A percentile compares a stretch with the other conserved stretches of the same genome.
phyloP scores from a whole-genome alignment of 2,888 invertebrate species.

The Trissonchulus sp. region DNA sequence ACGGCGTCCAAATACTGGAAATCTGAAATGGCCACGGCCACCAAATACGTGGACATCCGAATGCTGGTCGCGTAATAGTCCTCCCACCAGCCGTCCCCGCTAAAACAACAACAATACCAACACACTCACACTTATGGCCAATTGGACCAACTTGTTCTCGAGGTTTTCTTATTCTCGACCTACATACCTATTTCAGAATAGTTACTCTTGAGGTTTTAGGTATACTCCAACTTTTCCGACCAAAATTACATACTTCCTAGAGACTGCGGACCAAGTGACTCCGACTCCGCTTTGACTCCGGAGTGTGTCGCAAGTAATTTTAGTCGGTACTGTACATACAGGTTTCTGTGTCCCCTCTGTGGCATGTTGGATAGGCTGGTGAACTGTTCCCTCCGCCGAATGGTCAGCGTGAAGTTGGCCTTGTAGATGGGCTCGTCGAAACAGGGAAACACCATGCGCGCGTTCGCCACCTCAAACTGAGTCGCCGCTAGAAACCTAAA shows the following conservation, averaged over 20 bases:
- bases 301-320: too few species aligned
- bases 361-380: constrained; percentile 8
- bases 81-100: background rate
- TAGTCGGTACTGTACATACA: too few species aligned
- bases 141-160: too few species aligned
- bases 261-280: too few species aligned
- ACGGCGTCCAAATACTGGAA: constrained; percentile 52
- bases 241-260: too few species aligned
- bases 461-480: constrained; percentile 15
- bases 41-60: constrained; percentile 75
- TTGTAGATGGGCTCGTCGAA: constrained; percentile 24
- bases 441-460: constrained; percentile 19
- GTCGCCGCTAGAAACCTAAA: constrained; percentile 16
- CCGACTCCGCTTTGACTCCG: too few species aligned
- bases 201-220: too few species aligned
- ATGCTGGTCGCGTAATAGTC: constrained; percentile 44
- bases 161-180: too few species aligned
- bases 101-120: too few species aligned
- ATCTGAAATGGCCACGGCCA: constrained; percentile 77
- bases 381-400: background rate
- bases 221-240: too few species aligned
- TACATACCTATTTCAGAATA: too few species aligned
- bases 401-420: constrained; percentile 11
- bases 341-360: background rate
- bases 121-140: too few species aligned